Base-by-base conservation (phyloP, 2,797 vertebrate species). In the Liparis tanakae region DNA sequence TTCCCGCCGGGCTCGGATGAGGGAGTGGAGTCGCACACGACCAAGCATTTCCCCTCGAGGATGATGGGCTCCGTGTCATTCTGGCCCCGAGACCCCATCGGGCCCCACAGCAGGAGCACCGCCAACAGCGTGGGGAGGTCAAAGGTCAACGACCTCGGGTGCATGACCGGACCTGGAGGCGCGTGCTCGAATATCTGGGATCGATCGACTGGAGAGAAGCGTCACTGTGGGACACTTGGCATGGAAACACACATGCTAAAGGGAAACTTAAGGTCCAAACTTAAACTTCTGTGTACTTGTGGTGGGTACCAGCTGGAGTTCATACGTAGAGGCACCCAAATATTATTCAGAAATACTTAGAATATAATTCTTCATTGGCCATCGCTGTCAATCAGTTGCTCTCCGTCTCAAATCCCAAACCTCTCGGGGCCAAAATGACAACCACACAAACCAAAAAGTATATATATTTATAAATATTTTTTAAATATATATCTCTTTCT, bases 31-130 rank as follows among this genome's bases (percentile, higher is more conserved):
- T 95, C 95, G 53, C 94, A 96, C 1, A 96, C 94, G 12, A 96
- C 95, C 81, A 96, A 78, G 63, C 95, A 96, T 79, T 95, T 95
- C 10, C 94, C 95, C 83, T 96, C 94, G 1, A 95, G 91, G 44
- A 95, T 92, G 63, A 96, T 95, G 66, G 95, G 95, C 84, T 96
- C 95, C 0, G 95, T 96, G 90, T 96, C 95, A 65, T 96, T 96
- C 87, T 96, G 95, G 34, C 80, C 90, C 61, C 67, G 70, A 43
- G 82, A 86, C 67, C 72, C 80, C 64, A 70, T 51, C 7, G 92
- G 90, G 10, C 82, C 85, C 85, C 85, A 88, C 48, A 93, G 37
- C 46, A 94, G 74, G 54, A 93, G 63, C 67, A 90, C 46, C 48
- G 33, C 63, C 77, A 92, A 73, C 79, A 93, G 67, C 1, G 89